A percentile compares a stretch with the other conserved stretches of the same genome.
Evolutionary conservation across 2,797 vertebrate genomes (phyloP).

Genomic region (Tadarida brasiliensis): DNA sequence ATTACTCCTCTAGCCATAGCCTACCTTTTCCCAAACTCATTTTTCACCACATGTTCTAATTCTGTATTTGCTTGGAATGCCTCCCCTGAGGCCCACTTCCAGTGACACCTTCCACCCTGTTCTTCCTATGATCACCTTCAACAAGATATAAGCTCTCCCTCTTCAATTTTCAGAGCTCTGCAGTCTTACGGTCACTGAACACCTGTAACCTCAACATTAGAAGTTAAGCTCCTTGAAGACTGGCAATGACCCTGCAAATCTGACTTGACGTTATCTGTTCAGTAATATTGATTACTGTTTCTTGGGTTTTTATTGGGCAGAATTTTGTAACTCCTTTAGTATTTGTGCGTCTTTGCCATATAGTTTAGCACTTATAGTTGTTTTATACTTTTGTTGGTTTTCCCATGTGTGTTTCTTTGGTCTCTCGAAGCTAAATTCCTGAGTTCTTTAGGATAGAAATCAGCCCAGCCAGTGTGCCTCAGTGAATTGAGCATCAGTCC

Average conservation of each 20-base stretch:
- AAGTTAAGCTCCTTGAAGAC: neutral
- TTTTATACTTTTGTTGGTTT: neutral
- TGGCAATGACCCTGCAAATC: neutral
- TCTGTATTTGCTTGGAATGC: neutral
- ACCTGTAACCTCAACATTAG: neutral
- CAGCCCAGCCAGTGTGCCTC: too few relatives aligned
- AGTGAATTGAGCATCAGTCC: too few relatives aligned
- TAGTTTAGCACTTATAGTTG: neutral
- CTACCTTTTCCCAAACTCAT: neutral
- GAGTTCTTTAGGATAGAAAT: conserved; percentile 1
- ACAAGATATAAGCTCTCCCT: neutral
- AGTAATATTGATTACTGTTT: neutral
- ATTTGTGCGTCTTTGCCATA: neutral
- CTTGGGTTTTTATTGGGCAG: neutral
- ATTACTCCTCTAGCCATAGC: neutral
- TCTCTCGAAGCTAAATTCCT: conserved; percentile 36
- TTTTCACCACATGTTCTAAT: neutral
- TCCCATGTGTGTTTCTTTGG: neutral
- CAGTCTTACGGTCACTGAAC: neutral
- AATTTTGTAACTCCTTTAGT: neutral
- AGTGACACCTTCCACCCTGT: neutral
- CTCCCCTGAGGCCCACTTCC: neutral
- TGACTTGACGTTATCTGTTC: neutral
- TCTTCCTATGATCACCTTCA: neutral
- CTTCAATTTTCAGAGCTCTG: neutral